Evolutionary conservation across 1,140 invertebrate species (phyloP).

Genomic region (Temnothorax longispinosus): DNA sequence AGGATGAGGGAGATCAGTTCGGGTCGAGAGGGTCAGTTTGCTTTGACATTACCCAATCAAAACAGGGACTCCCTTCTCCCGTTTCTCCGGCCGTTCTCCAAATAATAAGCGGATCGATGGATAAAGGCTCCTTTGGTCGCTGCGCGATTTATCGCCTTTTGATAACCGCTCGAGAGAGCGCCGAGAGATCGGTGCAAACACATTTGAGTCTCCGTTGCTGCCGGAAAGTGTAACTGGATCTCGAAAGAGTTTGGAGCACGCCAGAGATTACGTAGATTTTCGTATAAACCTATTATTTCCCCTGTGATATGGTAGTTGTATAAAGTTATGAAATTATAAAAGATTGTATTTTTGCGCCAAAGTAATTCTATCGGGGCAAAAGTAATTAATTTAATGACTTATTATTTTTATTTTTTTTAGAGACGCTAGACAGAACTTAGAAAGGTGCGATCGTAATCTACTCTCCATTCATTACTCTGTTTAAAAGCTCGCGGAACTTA

Average conservation of each 20-base stretch:
- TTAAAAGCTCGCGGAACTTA: background rate
- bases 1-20: conserved; percentile 47
- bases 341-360: too few relatives aligned
- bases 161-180: conserved; percentile 16
- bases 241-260: background rate
- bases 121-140: conserved; percentile 51
- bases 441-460: background rate
- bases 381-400: background rate
- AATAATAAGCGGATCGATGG: conserved; percentile 14
- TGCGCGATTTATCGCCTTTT: conserved; percentile 25
- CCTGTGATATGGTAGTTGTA: too few relatives aligned
- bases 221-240: background rate
- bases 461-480: background rate
- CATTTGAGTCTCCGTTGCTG: background rate
- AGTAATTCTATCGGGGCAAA: background rate
- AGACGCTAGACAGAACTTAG: background rate
- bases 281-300: background rate
- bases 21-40: conserved; percentile 64
- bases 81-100: conserved; percentile 19
- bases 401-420: background rate
- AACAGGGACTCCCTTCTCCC: conserved; percentile 63
- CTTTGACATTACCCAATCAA: conserved; percentile 77
- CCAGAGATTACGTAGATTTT: background rate
- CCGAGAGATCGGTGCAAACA: conserved; percentile 29
- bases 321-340: background rate